Percentiles rank a stretch among this genome's conserved stretches.
These are phyloP conservation scores for Drosophila kepulauana DNA, from an alignment of 1,140 invertebrate genomes.

Conservation along the genomic window DNA sequence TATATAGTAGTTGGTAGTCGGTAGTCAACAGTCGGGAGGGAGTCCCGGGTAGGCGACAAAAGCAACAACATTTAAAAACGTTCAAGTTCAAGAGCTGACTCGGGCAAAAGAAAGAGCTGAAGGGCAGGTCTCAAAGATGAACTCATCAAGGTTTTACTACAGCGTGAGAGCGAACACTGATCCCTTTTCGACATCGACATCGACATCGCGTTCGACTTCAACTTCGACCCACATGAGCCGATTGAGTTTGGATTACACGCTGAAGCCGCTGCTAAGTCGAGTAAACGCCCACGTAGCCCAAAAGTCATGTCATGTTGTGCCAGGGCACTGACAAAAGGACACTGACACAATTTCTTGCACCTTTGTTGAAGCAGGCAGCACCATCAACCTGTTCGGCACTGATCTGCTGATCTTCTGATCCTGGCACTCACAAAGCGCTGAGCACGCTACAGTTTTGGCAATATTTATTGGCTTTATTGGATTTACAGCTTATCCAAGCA, in stretches of 20 bases:
- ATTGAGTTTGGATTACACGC: conserved; percentile 70
- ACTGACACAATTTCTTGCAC: conserved; percentile 74
- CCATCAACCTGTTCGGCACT: conserved; percentile 34
- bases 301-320: conserved; percentile 83
- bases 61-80: conserved; percentile 57
- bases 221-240: conserved; percentile 26
- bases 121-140: conserved; percentile 50
- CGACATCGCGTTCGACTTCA: conserved; percentile 1
- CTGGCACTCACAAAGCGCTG: conserved; percentile 41
- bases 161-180: conserved; percentile 47
- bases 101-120: background rate
- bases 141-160: conserved; percentile 61
- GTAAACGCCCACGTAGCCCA: conserved; percentile 77
- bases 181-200: conserved; percentile 46
- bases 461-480: conserved; percentile 83
- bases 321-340: conserved; percentile 52
- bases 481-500: conserved; percentile 70
- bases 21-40: conserved; percentile 2
- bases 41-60: conserved; percentile 37
- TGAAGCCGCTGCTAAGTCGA: conserved; percentile 73
- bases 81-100: conserved; percentile 66
- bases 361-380: conserved; percentile 27
- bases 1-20: background rate
- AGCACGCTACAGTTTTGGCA: conserved; percentile 67
- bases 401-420: conserved; percentile 54